These are phyloP conservation scores for Mesorhabditis spiculigera DNA, from an alignment of 2,888 invertebrate genomes.

Conservation along the genomic window DNA sequence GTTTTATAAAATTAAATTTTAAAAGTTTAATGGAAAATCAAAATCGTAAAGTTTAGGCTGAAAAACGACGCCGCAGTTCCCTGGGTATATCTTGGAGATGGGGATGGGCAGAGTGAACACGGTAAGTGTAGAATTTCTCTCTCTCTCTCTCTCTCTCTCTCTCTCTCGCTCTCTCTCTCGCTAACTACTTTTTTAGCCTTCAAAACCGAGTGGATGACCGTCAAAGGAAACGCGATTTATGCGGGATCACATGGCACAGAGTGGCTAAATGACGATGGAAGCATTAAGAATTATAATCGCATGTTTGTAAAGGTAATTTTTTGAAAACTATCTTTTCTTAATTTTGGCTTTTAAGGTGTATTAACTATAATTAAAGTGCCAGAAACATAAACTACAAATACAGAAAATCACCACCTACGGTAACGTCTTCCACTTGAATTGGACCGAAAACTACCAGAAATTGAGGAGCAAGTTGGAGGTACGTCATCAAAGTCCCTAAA, in stretches of 20 bases:
- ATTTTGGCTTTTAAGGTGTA: too few relatives aligned
- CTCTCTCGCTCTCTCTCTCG: too few relatives aligned
- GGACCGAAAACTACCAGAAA: not conserved
- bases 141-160: not conserved
- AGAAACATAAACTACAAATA: not conserved
- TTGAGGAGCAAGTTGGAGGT: not conserved
- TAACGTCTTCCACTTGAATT: slow-evolving; percentile 10
- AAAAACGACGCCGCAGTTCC: slow-evolving; percentile 59
- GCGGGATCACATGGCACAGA: slow-evolving; percentile 88
- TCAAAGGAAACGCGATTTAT: slow-evolving; percentile 80
- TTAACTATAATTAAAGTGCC: not conserved
- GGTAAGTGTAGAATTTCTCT: not conserved
- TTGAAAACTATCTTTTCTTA: too few relatives aligned
- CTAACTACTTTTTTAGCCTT: slow-evolving; percentile 66
- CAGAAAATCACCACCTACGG: slow-evolving; percentile 25
- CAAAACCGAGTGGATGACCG: slow-evolving; percentile 93
- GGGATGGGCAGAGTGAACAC: slow-evolving; percentile 71
- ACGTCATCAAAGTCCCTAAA: not conserved
- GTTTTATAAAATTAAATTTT: too few relatives aligned
- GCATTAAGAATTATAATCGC: slow-evolving; percentile 73
- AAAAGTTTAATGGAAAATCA: too few relatives aligned
- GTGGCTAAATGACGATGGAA: slow-evolving; percentile 83
- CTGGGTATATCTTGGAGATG: slow-evolving; percentile 76
- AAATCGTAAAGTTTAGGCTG: too few relatives aligned
- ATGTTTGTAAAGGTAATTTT: slow-evolving; percentile 76